A percentile compares a stretch with the other conserved stretches of the same genome.
These are phyloP conservation scores for Allophyes oxyacanthae DNA, from an alignment of 2,888 invertebrate species.

Conservation along the genomic window DNA sequence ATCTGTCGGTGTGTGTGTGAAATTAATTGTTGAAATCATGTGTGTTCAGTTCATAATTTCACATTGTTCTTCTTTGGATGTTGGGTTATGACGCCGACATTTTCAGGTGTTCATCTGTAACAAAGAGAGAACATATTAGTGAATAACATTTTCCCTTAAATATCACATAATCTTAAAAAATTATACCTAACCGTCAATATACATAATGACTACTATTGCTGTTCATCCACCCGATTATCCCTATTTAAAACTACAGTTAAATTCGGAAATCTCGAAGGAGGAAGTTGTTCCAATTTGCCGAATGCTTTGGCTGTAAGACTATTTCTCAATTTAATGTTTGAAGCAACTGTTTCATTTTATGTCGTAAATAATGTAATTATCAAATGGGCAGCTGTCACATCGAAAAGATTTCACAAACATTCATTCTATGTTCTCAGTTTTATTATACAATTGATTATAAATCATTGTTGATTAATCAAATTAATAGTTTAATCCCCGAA, in stretches of 20 bases:
- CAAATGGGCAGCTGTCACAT: too few relatives aligned
- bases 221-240: too few relatives aligned
- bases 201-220: too few relatives aligned
- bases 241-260: too few relatives aligned
- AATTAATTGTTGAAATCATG: constrained; percentile 85
- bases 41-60: constrained; percentile 80
- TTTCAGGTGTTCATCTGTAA: constrained; percentile 59
- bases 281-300: not conserved
- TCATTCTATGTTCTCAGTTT: constrained; percentile 25
- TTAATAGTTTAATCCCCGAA: too few relatives aligned
- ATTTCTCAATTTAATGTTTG: constrained; percentile 5
- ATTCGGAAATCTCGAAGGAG: too few relatives aligned
- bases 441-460: too few relatives aligned
- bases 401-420: too few relatives aligned
- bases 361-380: constrained; percentile 23
- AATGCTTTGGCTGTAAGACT: constrained; percentile 1
- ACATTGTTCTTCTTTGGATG: constrained; percentile 68
- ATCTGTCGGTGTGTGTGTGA: constrained; percentile 73
- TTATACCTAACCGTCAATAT: too few relatives aligned
- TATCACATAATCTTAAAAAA: too few relatives aligned
- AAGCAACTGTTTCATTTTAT: constrained; percentile 8
- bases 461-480: too few relatives aligned
- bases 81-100: constrained; percentile 50
- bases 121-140: constrained; percentile 43
- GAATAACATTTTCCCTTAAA: too few relatives aligned